Evolutionary conservation across 2,797 vertebrate genomes (phyloP), one percentile per base, ranked within the genome.

Genomic region (Telmatherina bonti): DNA sequence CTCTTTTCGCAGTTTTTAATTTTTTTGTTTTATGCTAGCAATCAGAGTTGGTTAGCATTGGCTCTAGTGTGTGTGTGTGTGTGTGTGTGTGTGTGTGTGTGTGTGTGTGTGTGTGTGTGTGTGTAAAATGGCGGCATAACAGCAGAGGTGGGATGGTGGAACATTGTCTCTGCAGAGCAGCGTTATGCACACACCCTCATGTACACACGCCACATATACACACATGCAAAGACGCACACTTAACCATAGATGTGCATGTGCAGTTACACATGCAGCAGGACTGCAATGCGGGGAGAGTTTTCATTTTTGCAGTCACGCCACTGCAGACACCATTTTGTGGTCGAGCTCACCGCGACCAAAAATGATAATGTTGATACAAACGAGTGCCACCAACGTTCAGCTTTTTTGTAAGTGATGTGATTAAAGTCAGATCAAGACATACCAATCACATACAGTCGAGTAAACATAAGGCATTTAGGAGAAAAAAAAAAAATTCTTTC

Each of bases 101-200:
- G 36, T 38, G 36, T 13, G 18, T 80, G 36, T 38, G 36, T 13
- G 18, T 80, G 36, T 38, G 36, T 13, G 18, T 80, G 20, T 79
- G 61, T 89, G 54, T 90, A 91, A 93, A 93, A 93, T 94, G 93
- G 92, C 91, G 90, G 89, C 89, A 26, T 22, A 54, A 64, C 74
- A 81, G 79, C 56, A 89, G 85, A 89, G 85, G 81, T 84, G 86
- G 87, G 62, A 87, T 87, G 85, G 87, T 82, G 89, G 88, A 90
- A 88, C 72, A 70, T 62, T 76, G 87, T 79, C 79, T 89, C 87
- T 89, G 88, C 88, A 90, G 87, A 77, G 79, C 74, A 79, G 85
- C 76, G 78, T 87, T 89, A 78, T 88, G 79, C 67, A 57, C 76
- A 69, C 74, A 70, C 71, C 70, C 57, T 62, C 72, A 62, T n/a